Percentiles rank a stretch among this genome's conserved stretches.
phyloP scores from a whole-genome alignment of 2,113 vertebrate genomes.

The Forbesichthys agassizii region DNA sequence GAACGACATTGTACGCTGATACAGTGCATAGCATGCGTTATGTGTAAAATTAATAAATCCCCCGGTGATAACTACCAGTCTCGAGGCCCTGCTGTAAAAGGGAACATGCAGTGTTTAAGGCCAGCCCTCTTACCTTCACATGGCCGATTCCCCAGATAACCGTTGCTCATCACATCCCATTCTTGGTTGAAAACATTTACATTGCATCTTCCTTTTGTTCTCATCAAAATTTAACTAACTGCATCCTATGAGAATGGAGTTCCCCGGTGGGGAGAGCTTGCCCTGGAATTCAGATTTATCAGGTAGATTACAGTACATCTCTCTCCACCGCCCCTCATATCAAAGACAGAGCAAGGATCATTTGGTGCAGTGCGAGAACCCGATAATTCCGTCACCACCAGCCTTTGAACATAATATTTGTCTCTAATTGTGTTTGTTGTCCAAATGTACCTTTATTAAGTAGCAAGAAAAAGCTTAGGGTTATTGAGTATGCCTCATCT shows the following conservation, averaged over 20 bases:
- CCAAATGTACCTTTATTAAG: background rate
- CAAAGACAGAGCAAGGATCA: conserved; percentile 45
- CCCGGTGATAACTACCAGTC: conserved; percentile 55
- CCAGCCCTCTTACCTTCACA: conserved; percentile 58
- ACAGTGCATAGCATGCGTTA: background rate
- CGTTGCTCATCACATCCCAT: conserved; percentile 42
- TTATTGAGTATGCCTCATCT: background rate
- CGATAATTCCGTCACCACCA: conserved; percentile 17
- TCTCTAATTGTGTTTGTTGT: conserved; percentile 12
- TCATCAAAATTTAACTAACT: conserved; percentile 62
- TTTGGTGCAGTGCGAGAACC: conserved; percentile 33
- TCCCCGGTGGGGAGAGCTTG: conserved; percentile 55
- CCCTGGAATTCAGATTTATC: conserved; percentile 62
- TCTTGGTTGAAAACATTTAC: conserved; percentile 47
- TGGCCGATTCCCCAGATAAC: conserved; percentile 57
- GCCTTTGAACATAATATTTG: background rate
- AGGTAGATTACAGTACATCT: conserved; percentile 17
- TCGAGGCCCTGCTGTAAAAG: conserved; percentile 26
- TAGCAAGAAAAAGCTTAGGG: background rate
- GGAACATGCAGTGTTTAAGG: conserved; percentile 34
- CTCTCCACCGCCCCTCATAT: conserved; percentile 27
- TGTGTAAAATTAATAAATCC: conserved; percentile 61
- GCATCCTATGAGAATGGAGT: conserved; percentile 38
- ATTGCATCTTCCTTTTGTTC: conserved; percentile 37
- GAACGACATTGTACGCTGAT: conserved; percentile 3